Percentiles rank a stretch among this genome's conserved stretches.
phyloP scores from a whole-genome alignment of 1,140 invertebrate genomes.

The Agraylea sexmaculata region DNA sequence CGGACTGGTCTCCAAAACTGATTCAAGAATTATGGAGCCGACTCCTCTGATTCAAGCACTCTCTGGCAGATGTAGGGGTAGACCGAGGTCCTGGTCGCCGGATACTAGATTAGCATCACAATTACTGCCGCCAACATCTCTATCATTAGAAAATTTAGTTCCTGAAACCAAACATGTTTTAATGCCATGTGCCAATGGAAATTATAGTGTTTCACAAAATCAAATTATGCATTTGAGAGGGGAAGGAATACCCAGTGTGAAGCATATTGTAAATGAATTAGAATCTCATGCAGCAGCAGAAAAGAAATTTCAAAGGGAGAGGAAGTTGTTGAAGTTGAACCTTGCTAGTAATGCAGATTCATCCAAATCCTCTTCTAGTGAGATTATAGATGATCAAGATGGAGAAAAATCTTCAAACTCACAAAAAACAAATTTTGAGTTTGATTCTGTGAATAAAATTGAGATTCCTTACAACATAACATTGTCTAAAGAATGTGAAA shows the following conservation, averaged over 20 bases:
- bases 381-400: constrained; percentile 22
- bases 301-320: constrained; percentile 31
- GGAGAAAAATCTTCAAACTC: constrained; percentile 25
- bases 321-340: constrained; percentile 51
- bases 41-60: constrained; percentile 45
- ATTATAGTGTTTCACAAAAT: constrained; percentile 81
- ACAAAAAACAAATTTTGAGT: constrained; percentile 22
- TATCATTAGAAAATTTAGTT: constrained; percentile 51
- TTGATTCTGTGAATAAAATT: constrained; percentile 8
- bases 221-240: constrained; percentile 67
- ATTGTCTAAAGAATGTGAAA: constrained; percentile 28
- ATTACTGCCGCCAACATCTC: constrained; percentile 42
- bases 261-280: constrained; percentile 52
- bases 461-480: constrained; percentile 11
- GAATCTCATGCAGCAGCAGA: constrained; percentile 38
- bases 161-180: constrained; percentile 61
- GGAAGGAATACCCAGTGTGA: constrained; percentile 42
- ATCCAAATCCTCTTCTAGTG: constrained; percentile 28
- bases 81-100: constrained; percentile 75
- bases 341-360: constrained; percentile 41
- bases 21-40: constrained; percentile 40
- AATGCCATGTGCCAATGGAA: constrained; percentile 72
- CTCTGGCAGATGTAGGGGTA: constrained; percentile 34
- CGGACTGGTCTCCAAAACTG: constrained; percentile 38
- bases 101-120: constrained; percentile 50